These are phyloP conservation scores for Neosilurus hyrtlii DNA, from an alignment of 2,797 vertebrate species.

Conservation along the genomic window DNA sequence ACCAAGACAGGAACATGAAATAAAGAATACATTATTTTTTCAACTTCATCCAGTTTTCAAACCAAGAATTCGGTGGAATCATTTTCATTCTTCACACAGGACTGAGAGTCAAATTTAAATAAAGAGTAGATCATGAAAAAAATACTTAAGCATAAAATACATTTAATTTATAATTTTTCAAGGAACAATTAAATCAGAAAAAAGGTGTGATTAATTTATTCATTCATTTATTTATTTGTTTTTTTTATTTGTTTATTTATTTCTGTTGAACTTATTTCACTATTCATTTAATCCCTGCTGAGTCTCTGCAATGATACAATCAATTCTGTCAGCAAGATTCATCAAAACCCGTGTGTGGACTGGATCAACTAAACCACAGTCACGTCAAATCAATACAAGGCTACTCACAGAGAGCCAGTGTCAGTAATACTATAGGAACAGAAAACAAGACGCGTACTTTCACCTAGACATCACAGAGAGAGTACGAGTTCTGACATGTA, in stretches of 20 bases:
- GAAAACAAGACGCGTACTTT: neutral
- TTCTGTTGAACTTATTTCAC: neutral
- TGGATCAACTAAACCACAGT: constrained; percentile 22
- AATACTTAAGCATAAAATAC: too few species aligned
- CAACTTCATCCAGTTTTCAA: neutral
- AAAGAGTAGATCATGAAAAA: too few species aligned
- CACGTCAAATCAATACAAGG: constrained; percentile 5
- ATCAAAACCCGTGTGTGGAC: neutral
- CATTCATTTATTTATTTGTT: too few species aligned
- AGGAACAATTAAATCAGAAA: too few species aligned
- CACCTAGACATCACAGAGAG: neutral
- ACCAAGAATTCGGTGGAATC: too few species aligned
- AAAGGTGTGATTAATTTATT: too few species aligned
- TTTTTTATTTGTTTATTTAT: too few species aligned
- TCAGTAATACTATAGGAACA: neutral
- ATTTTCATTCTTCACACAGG: too few species aligned
- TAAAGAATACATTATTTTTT: neutral
- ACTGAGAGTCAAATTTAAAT: too few species aligned
- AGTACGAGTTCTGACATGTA: neutral
- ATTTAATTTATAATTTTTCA: too few species aligned
- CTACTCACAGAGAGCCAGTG: neutral
- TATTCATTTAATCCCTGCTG: neutral
- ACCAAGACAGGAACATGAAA: neutral
- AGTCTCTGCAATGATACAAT: neutral
- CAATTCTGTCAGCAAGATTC: constrained; percentile 14